phyloP scores from a whole-genome alignment of 2,797 vertebrate species.

The Typhlichthys eigenmanni region DNA sequence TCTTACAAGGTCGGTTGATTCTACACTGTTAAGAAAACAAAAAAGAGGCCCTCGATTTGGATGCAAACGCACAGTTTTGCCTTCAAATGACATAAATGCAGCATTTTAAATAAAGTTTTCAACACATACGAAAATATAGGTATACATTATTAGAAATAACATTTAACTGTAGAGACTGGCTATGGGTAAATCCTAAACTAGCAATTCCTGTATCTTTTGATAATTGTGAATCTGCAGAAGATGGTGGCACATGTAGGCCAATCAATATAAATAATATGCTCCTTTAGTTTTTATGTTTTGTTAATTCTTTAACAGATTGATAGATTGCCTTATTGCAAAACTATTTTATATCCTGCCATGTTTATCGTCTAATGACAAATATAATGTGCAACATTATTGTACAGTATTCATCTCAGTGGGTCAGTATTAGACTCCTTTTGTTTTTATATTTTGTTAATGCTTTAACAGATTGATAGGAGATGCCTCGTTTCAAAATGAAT shows the following conservation, averaged over 20 bases:
- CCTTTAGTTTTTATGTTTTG: too few species aligned
- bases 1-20: slow-evolving; percentile 71
- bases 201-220: slow-evolving; percentile 33
- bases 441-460: too few species aligned
- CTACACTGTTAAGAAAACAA: slow-evolving; percentile 79
- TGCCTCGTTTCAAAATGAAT: too few species aligned
- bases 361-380: too few species aligned
- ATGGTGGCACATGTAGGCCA: slow-evolving; percentile 18
- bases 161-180: neutral
- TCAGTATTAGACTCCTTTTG: too few species aligned
- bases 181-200: slow-evolving; percentile 3
- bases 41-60: slow-evolving; percentile 73
- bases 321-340: too few species aligned
- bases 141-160: neutral
- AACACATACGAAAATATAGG: neutral
- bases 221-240: slow-evolving; percentile 35
- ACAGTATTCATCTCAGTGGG: too few species aligned
- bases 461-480: too few species aligned
- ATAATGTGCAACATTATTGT: too few species aligned
- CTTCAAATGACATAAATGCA: slow-evolving; percentile 45
- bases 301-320: too few species aligned
- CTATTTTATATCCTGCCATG: too few species aligned
- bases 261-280: too few species aligned
- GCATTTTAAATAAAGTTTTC: slow-evolving; percentile 24
- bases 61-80: slow-evolving; percentile 39